Base-by-base conservation (phyloP, 1,140 invertebrate species). In the Macrocentrus cingulum region DNA sequence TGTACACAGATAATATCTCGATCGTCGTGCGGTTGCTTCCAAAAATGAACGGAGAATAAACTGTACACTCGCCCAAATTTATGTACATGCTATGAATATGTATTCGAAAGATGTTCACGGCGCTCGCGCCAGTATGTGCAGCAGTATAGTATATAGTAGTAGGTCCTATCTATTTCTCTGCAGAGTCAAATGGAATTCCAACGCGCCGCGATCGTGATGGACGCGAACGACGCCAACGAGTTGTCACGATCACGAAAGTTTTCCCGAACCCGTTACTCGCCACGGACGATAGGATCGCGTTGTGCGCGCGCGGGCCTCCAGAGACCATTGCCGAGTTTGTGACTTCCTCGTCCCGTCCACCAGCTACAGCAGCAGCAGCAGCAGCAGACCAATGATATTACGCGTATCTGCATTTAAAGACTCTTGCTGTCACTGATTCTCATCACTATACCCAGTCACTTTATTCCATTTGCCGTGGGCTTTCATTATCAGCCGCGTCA, bases 221-320 rank as follows among this genome's bases (percentile, higher is more conserved):
- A 57, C 60, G 55, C 50, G 48, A 37, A 23, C 54, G 52, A 60
- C 45, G 60, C 51, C 60, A 51, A 51, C 49, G 60, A 54, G 54
- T 61, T 57, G 60, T 57, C 60, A 61, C 57, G 61, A 63, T 63
- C 61, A 63, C 57, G 54, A 63, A 63, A 59, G 52, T 56, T 63
- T 60, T 54, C 44, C 54, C 49, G 42, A 57, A 60, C 52, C 60
- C 60, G 60, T 62, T 62, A 62, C 46, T 62, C 52, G 46, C 45
- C 22, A 51, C 49, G 49, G 37, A 62, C 60, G 60, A 59, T 62
- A 59, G 51, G 45, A 62, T 59, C 56, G 25, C 44, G n/a, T n/a
- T n/a, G n/a, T n/a, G n/a, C n/a, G n/a, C 42, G 44, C 49, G 36
- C 51, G 51, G 8, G 44, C 45, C 57, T 34, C 56, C 41, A 49